These are phyloP conservation scores for Caiman crocodilus DNA, from an alignment of 2,797 vertebrate genomes.

Conservation along the genomic window DNA sequence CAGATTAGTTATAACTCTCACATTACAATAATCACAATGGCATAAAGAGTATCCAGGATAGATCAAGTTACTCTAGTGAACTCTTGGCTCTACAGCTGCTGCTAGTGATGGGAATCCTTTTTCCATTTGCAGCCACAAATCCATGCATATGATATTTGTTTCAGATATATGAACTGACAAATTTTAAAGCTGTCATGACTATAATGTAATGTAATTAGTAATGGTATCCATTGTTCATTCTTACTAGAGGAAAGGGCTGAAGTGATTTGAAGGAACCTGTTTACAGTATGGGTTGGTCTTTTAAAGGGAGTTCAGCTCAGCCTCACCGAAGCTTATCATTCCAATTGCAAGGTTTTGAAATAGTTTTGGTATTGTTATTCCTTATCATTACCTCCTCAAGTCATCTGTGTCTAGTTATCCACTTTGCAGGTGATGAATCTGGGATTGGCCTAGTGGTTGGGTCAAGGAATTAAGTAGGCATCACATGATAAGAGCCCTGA, in stretches of 20 bases:
- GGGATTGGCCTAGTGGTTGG: not conserved
- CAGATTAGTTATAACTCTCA: not conserved
- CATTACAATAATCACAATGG: not conserved
- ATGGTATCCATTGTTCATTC: not conserved
- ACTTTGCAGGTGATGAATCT: not conserved
- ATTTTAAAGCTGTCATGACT: not conserved
- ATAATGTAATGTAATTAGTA: not conserved
- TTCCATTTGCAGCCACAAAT: not conserved
- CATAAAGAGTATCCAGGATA: not conserved
- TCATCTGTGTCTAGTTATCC: not conserved
- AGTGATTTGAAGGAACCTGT: no score
- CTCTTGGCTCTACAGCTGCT: not conserved
- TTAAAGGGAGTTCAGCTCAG: not conserved
- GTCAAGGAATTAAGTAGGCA: not conserved
- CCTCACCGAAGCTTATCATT: not conserved
- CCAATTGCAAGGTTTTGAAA: no score
- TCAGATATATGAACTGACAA: not conserved
- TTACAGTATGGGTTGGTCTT: not conserved
- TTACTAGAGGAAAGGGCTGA: not conserved
- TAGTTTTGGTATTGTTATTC: no score
- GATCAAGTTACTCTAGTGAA: not conserved
- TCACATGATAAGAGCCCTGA: not conserved
- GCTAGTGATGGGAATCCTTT: not conserved
- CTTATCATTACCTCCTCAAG: not conserved
- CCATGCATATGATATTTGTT: not conserved